Conservation (phyloP, 2,797 vertebrate genomes). For the Catharus ustulatus region DNA sequence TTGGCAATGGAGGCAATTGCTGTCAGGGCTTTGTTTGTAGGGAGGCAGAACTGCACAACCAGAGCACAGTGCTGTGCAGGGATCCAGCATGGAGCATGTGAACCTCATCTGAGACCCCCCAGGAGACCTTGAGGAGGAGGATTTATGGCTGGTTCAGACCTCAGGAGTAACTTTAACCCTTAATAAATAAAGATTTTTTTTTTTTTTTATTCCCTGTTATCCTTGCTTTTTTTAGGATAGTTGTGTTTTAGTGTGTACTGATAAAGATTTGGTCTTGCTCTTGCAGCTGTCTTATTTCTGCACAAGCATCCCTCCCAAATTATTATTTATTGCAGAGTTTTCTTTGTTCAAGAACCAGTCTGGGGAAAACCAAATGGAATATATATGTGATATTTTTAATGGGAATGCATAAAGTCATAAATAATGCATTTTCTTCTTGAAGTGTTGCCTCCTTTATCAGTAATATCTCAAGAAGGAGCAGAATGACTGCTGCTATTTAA, state of each 20-base stretch:
- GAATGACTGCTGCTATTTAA: neutral
- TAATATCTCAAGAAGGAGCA: neutral
- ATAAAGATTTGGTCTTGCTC: neutral
- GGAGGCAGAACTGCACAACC: neutral
- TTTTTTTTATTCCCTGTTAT: neutral
- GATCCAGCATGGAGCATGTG: neutral
- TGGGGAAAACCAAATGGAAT: neutral
- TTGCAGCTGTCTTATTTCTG: neutral
- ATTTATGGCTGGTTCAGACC: neutral
- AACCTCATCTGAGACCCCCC: neutral
- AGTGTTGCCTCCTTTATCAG: neutral
- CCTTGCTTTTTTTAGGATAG: neutral
- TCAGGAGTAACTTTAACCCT: neutral
- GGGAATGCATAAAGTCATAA: neutral
- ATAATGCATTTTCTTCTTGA: neutral
- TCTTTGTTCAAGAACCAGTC: neutral
- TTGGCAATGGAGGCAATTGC: rapidly evolving
- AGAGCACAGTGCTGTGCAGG: neutral
- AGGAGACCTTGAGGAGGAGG: neutral
- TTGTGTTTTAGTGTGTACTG: neutral
- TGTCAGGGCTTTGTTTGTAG: neutral
- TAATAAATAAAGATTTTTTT: neutral
- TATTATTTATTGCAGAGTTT: neutral
- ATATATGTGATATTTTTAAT: neutral
- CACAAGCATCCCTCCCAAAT: neutral